Conservation (phyloP, 2,797 vertebrate genomes). For the Sphenopsis melanotis region DNA sequence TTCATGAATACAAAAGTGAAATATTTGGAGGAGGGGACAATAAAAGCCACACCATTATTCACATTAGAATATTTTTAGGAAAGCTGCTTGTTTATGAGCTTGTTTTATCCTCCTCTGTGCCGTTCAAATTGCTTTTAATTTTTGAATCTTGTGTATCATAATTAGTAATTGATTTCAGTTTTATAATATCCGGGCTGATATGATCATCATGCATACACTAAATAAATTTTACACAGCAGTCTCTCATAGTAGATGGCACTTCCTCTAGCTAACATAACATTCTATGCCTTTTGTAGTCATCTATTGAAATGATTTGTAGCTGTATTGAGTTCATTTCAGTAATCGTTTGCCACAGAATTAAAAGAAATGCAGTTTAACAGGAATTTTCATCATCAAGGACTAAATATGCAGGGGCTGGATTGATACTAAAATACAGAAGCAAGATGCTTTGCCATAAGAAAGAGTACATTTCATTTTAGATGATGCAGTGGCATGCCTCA, state of each 20-base stretch:
- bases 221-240: constrained; percentile 51
- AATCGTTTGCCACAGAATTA: neutral
- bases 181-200: constrained; percentile 14
- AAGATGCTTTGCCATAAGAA: neutral
- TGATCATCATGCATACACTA: constrained; percentile 38
- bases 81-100: neutral
- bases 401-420: neutral
- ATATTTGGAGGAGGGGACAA: neutral
- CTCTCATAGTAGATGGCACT: constrained; percentile 11
- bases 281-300: neutral
- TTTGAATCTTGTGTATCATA: constrained; percentile 4
- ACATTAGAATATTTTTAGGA: neutral
- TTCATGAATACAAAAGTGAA: neutral
- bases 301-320: neutral
- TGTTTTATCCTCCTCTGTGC: neutral
- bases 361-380: constrained; percentile 1
- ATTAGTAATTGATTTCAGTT: constrained; percentile 49
- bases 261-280: neutral
- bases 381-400: neutral
- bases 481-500: neutral
- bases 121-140: neutral
- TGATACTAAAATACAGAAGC: neutral
- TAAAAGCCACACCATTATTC: neutral
- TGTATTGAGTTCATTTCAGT: neutral
- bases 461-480: neutral